Conservation (phyloP, 2,888 invertebrate species). For the Pseudoips prasinana region DNA sequence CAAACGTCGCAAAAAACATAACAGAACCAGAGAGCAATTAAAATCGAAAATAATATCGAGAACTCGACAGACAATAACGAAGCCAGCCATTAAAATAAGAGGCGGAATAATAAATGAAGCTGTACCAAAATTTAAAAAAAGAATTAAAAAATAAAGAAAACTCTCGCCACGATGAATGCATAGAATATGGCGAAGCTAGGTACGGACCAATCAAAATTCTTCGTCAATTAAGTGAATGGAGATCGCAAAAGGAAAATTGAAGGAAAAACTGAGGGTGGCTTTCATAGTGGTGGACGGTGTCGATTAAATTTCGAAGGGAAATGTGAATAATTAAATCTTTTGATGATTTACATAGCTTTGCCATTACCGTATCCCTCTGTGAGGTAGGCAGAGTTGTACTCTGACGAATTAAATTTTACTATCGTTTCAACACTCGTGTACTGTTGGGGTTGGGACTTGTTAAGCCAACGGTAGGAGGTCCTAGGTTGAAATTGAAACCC, state of each 20-base stretch:
- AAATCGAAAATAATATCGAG: conserved; percentile 71
- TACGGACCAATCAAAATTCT: conserved; percentile 79
- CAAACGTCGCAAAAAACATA: conserved; percentile 44
- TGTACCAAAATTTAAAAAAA: conserved; percentile 57
- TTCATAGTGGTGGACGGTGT: conserved; percentile 39
- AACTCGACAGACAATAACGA: conserved; percentile 71
- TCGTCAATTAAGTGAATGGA: conserved; percentile 79
- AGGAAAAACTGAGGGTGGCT: conserved; percentile 77
- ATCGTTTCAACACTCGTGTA: no score
- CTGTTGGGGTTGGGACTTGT: no score
- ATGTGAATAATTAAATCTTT: background rate
- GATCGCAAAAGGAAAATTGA: conserved; percentile 80
- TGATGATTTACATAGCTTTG: no score
- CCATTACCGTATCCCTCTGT: no score
- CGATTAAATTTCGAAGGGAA: conserved; percentile 6
- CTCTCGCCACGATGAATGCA: conserved; percentile 66
- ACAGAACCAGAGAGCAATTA: conserved; percentile 61
- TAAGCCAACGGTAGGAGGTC: no score
- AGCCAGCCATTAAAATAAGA: conserved; percentile 79
- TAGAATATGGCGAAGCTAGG: conserved; percentile 67
- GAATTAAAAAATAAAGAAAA: conserved; percentile 33
- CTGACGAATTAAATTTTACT: no score
- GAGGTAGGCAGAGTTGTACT: no score
- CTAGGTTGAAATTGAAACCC: no score
- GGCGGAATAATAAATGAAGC: conserved; percentile 74